These are phyloP conservation scores for Elymnias hypermnestra DNA, from an alignment of 1,140 invertebrate species.

Conservation along the genomic window DNA sequence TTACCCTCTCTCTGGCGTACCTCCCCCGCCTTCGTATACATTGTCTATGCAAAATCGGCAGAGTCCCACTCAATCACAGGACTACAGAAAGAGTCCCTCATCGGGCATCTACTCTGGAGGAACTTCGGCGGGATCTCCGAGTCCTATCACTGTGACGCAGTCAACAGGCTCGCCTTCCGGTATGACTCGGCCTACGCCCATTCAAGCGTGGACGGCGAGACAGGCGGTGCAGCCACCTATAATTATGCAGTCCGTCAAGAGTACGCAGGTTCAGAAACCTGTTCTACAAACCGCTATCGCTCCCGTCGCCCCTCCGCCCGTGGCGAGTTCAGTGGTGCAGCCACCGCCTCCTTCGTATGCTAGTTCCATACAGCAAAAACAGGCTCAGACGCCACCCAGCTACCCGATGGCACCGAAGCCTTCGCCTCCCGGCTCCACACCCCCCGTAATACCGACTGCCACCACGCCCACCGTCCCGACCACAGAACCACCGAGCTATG, in stretches of 20 bases:
- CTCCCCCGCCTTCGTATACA: slow-evolving; percentile 89
- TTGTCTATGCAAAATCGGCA: slow-evolving; percentile 90
- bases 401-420: slow-evolving; percentile 76
- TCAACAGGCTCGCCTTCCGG: slow-evolving; percentile 76
- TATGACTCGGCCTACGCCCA: slow-evolving; percentile 84
- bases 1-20: slow-evolving; percentile 81
- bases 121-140: slow-evolving; percentile 87
- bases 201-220: slow-evolving; percentile 86
- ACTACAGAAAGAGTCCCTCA: slow-evolving; percentile 86
- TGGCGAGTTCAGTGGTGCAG: slow-evolving; percentile 71
- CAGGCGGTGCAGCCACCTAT: slow-evolving; percentile 93
- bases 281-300: slow-evolving; percentile 95
- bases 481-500: slow-evolving; percentile 93
- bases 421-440: slow-evolving; percentile 76
- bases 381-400: slow-evolving; percentile 73
- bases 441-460: slow-evolving; percentile 61
- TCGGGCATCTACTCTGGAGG: slow-evolving; percentile 88
- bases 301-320: slow-evolving; percentile 83
- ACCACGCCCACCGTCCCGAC: slow-evolving; percentile 83
- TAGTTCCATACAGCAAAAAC: slow-evolving; percentile 86
- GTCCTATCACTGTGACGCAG: slow-evolving; percentile 84
- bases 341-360: slow-evolving; percentile 88
- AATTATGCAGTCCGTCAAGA: slow-evolving; percentile 97
- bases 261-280: slow-evolving; percentile 95
- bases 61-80: slow-evolving; percentile 88